These are phyloP conservation scores for Heterodera schachtii DNA, from an alignment of 1,140 invertebrate species.

Conservation along the genomic window DNA sequence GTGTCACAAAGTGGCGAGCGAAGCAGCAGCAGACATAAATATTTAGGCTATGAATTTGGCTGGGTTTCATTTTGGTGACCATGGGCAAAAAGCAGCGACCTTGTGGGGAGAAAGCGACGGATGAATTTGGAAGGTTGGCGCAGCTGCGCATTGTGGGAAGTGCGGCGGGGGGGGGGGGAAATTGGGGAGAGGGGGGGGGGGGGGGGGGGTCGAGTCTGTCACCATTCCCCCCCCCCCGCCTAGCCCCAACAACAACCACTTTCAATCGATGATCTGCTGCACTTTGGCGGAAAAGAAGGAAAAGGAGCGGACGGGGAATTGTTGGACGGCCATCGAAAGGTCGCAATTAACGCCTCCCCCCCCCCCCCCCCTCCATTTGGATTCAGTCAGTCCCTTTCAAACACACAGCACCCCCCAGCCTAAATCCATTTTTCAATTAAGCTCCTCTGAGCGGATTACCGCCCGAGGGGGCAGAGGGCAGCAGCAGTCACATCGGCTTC, in stretches of 20 bases:
- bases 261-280: conserved; percentile 6
- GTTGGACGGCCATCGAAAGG: neutral
- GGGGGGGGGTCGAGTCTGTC: neutral
- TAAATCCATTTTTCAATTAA: conserved; percentile 15
- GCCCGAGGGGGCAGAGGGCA: neutral
- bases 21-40: no score
- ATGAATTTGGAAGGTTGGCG: neutral
- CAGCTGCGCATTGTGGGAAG: neutral
- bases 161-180: no score
- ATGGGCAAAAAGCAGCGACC: neutral
- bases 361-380: neutral
- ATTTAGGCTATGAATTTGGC: no score
- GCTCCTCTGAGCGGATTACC: conserved; percentile 4
- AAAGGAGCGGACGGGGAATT: neutral
- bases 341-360: neutral
- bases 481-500: neutral
- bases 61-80: neutral
- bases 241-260: neutral
- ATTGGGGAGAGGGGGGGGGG: no score
- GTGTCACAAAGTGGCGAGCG: no score
- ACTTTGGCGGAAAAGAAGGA: neutral
- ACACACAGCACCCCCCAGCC: neutral
- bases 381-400: conserved; percentile 1
- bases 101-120: neutral
- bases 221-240: neutral